phyloP scores from a whole-genome alignment of 2,888 invertebrate genomes.

The Arge pagana region DNA sequence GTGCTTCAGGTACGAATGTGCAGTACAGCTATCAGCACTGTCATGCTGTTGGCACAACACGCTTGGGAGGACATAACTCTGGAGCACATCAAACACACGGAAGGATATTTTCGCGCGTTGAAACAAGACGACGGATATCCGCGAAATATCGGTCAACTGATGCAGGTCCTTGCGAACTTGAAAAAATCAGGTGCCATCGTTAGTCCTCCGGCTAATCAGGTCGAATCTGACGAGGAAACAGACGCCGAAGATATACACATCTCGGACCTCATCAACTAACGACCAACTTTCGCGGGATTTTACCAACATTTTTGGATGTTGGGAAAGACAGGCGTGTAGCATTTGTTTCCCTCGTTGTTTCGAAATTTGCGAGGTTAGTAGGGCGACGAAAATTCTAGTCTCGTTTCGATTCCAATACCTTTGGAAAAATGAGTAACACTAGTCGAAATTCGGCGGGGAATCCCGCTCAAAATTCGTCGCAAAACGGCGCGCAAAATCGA shows the following conservation, averaged over 20 bases:
- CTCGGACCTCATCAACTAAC: conserved; percentile 16
- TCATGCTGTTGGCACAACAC: conserved; percentile 32
- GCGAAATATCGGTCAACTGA: conserved; percentile 29
- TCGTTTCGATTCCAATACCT: too few species aligned
- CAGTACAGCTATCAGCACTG: conserved; percentile 33
- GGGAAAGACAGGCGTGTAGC: too few species aligned
- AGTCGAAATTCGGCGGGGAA: too few species aligned
- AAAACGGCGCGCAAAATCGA: too few species aligned
- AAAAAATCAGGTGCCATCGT: conserved; percentile 26
- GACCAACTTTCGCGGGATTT: background rate
- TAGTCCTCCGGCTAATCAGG: background rate
- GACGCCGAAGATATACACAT: conserved; percentile 18
- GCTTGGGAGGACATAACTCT: conserved; percentile 30
- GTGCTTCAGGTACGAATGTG: conserved; percentile 31
- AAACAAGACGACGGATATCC: conserved; percentile 31
- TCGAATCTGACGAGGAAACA: conserved; percentile 4
- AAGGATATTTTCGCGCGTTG: conserved; percentile 30
- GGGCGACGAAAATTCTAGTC: too few species aligned
- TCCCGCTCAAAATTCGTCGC: too few species aligned
- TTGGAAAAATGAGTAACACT: too few species aligned
- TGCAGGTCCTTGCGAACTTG: conserved; percentile 26
- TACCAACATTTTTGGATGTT: background rate
- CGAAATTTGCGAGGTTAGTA: too few species aligned
- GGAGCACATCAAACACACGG: conserved; percentile 31
- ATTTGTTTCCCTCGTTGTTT: too few species aligned